These are phyloP conservation scores for Malurus alboscapulatus DNA, from an alignment of 2,113 vertebrate genomes.

Conservation along the genomic window DNA sequence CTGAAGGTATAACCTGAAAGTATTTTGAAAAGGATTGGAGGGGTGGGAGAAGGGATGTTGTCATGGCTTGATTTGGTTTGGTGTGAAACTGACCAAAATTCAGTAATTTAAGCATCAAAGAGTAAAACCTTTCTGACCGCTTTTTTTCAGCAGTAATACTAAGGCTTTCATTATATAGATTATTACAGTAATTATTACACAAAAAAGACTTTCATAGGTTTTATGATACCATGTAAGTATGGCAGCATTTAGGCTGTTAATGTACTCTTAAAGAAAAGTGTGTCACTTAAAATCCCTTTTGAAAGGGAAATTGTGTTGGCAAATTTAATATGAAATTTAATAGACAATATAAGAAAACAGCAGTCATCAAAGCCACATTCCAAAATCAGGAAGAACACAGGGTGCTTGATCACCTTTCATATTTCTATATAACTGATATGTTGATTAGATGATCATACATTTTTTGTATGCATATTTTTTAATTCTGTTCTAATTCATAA, in stretches of 20 bases:
- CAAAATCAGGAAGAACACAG: neutral
- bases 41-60: neutral
- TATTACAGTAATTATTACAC: neutral
- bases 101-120: neutral
- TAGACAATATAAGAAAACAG: neutral
- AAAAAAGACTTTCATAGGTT: neutral
- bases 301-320: neutral
- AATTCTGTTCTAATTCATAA: neutral
- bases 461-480: neutral
- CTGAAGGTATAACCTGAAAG: conserved; percentile 80
- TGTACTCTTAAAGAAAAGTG: neutral
- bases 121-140: neutral
- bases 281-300: neutral
- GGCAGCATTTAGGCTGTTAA: neutral
- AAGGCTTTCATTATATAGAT: neutral
- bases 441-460: neutral
- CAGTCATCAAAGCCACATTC: neutral
- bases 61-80: neutral
- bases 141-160: neutral
- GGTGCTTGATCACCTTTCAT: neutral
- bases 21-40: neutral
- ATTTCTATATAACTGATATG: neutral
- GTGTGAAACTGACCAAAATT: neutral
- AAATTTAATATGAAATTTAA: neutral
- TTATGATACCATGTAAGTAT: neutral